Evolutionary conservation across 2,113 vertebrate species (phyloP), one percentile per base, ranked within the genome.

Genomic region (Vanacampus margaritifer): DNA sequence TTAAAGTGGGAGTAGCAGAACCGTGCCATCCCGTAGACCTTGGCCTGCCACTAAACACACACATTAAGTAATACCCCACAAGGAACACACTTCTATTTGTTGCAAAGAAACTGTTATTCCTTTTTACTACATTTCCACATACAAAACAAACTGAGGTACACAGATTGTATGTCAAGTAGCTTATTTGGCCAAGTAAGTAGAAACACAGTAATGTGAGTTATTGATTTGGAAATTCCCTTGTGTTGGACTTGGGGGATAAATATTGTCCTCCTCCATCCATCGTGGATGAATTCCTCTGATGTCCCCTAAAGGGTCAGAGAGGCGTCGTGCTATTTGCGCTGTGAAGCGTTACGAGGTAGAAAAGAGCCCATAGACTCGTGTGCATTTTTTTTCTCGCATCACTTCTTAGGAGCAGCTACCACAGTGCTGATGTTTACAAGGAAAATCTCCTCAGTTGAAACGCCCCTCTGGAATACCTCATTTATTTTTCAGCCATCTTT

Each of bases 1-100:
- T 91, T 91, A 91, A 92, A 90, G 87, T 79, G 82, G 84, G 85
- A 84, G 87, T 74, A 78, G 78, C 83, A 84, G 83, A 87, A 89
- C 80, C 78, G 81, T 78, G 68, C 77, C 85, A 86, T 87, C 74
- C 72, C 61, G 60, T 79, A 84, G 79, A 89, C 88, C 81, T 57
- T 41, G 69, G 60, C 73, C 80, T 77, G 73, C 72, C 85, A 81
- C 80, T 88, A 85, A 89, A 88, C 78, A 83, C 82, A 82, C 76
- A 81, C 72, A 78, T 79, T 74, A 81, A 71, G 79, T 63, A 82
- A 69, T 36, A 66, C 54, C 50, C 69, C 61, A 70, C 64, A 23
- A 21, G 17, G 71, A 19, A 69, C 68, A 79, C 66, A 67, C 60
- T 64, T 6, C 26, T 61, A 72, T 60, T 57, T 65, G 62, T 43